Percentiles rank a stretch among this genome's conserved stretches.
Evolutionary conservation across 2,888 invertebrate genomes (phyloP).

Genomic region (Petrolisthes cinctipes): DNA sequence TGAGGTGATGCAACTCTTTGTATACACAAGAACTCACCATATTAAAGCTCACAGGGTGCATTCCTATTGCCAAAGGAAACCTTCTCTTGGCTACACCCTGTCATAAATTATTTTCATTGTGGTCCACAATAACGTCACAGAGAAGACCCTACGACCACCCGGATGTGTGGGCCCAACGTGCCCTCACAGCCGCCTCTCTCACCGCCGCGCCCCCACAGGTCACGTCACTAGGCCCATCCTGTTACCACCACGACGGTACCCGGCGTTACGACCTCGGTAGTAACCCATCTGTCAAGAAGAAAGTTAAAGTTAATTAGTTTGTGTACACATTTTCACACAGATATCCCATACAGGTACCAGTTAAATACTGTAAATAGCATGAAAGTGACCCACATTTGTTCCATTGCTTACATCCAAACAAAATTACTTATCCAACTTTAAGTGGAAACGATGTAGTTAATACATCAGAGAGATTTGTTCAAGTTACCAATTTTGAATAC

Average conservation of each 20-base stretch:
- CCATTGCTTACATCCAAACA: too few species aligned
- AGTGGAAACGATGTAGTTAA: too few species aligned
- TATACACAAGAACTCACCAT: conserved; percentile 4
- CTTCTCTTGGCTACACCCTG: conserved; percentile 42
- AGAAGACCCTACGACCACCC: not conserved
- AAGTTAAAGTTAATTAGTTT: not conserved
- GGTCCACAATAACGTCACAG: not conserved
- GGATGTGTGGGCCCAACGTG: conserved; percentile 20
- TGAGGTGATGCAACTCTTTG: too few species aligned
- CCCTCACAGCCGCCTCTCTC: conserved; percentile 23
- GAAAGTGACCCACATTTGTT: too few species aligned
- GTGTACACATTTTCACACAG: too few species aligned
- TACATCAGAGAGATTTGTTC: too few species aligned
- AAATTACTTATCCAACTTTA: too few species aligned
- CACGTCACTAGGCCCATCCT: conserved; percentile 46
- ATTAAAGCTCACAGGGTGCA: conserved; percentile 39
- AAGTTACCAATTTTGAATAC: too few species aligned
- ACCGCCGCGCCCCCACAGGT: conserved; percentile 28
- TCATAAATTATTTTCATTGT: not conserved
- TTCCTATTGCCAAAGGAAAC: conserved; percentile 9
- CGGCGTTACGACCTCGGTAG: conserved; percentile 33
- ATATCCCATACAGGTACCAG: too few species aligned
- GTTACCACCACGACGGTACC: conserved; percentile 30
- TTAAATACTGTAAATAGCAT: too few species aligned
- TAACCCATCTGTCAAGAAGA: conserved; percentile 30